Evolutionary conservation across 2,797 vertebrate species (phyloP).

Genomic region (Petrocephalus sullivani): DNA sequence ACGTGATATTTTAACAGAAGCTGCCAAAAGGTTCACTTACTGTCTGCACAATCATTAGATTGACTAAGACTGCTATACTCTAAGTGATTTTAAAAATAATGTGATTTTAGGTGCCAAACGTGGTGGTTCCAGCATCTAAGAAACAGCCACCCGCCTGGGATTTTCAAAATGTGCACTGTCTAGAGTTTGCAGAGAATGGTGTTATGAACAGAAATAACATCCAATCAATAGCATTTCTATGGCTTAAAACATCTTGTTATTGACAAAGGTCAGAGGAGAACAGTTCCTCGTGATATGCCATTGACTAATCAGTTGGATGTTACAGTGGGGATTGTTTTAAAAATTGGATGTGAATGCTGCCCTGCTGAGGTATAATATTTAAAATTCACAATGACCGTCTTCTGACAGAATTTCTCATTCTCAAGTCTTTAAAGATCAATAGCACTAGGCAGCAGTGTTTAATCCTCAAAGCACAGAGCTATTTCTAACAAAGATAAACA

Average conservation of each 20-base stretch:
- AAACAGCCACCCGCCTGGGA: background rate
- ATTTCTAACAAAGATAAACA: background rate
- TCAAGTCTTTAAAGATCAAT: background rate
- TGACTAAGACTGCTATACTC: background rate
- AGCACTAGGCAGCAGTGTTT: background rate
- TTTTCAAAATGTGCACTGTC: background rate
- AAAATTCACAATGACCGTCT: background rate
- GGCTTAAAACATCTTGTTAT: background rate
- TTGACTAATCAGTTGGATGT: background rate
- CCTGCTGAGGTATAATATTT: background rate
- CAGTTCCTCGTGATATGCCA: background rate
- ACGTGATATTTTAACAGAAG: too few relatives aligned
- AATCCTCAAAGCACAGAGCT: slow-evolving; percentile 11
- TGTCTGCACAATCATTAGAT: background rate
- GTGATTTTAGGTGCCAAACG: background rate
- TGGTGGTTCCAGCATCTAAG: background rate
- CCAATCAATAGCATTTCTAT: background rate
- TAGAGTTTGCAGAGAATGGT: background rate
- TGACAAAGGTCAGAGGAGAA: background rate
- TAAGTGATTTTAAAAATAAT: background rate
- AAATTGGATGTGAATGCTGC: background rate
- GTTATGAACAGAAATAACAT: background rate
- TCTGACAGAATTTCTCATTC: background rate
- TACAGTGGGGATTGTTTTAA: background rate
- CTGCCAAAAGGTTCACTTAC: background rate